A percentile compares a stretch with the other conserved stretches of the same genome.
Conservation (phyloP, 30 jellyfish, hydroid and myxozoan genomes). For the Aurelia coerulea region DNA sequence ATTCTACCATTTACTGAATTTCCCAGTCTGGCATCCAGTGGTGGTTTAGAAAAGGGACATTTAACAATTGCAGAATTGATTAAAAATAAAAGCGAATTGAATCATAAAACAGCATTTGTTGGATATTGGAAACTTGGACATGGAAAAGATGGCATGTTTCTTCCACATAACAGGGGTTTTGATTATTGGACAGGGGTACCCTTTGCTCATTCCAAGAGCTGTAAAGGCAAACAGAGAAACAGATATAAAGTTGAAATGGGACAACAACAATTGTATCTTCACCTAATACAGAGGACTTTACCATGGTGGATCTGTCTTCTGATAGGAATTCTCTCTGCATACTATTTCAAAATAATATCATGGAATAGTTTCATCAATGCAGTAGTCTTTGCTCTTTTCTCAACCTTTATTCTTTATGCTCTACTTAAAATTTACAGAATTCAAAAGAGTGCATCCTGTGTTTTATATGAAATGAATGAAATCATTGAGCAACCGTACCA, state of each 20-base stretch:
- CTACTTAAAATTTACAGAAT: constrained; percentile 21
- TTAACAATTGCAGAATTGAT: constrained; percentile 57
- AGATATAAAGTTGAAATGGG: background rate
- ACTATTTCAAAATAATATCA: constrained; percentile 34
- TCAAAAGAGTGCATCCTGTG: constrained; percentile 76
- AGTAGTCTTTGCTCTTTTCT: constrained; percentile 36
- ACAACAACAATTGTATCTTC: constrained; percentile 38
- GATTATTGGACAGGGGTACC: constrained; percentile 83
- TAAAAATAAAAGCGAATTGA: background rate
- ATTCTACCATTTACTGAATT: constrained; percentile 65
- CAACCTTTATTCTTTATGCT: constrained; percentile 34
- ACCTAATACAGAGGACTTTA: constrained; percentile 35
- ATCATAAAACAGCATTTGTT: constrained; percentile 44
- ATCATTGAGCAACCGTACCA: constrained; percentile 75
- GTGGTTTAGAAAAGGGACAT: constrained; percentile 60
- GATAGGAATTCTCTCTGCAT: constrained; percentile 1
- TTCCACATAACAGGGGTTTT: constrained; percentile 78
- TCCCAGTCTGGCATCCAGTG: constrained; percentile 83
- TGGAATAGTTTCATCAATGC: constrained; percentile 21
- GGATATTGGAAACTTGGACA: constrained; percentile 88
- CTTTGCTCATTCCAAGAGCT: constrained; percentile 63
- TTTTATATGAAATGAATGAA: constrained; percentile 44
- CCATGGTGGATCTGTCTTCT: constrained; percentile 62
- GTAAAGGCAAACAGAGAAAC: constrained; percentile 28
- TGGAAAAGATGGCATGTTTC: constrained; percentile 57